Evolutionary conservation across 2,113 vertebrate genomes (phyloP), one percentile per base, ranked within the genome.

Genomic region (Gopherus flavomarginatus): DNA sequence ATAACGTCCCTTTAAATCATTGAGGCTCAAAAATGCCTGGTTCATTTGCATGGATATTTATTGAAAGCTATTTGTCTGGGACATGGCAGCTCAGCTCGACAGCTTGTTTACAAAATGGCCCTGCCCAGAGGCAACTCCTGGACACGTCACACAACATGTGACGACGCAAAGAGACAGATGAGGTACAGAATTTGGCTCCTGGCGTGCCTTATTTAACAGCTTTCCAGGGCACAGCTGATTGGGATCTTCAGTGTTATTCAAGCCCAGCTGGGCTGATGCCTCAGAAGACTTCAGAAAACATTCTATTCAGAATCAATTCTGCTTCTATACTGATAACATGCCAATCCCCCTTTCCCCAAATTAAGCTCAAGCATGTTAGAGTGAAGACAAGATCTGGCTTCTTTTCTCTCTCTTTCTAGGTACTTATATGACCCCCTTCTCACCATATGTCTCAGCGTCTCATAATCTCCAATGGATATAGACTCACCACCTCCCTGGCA

Each of bases 21-120:
- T 11, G 44, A n/a, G 42, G 65, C 69, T 83, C n/a, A 17, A 53
- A 57, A 83, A 92, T 87, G n/a, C 52, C 69, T 50, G 59, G 50
- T n/a, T 92, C 52, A 56, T 84, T 87, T 92, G 90, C 81, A 88
- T 78, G 83, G 83, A 49, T 83, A 26, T 78, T 88, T 62, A 88
- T 79, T 83, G 85, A 88, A 92, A 84, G 72, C 44, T 79, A 47
- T 92, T 83, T 92, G 80, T 87, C 52, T 47, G 75, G 82, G 65
- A 50, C 52, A 78, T 10, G 35, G 69, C n/a, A 65, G 69, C 42
- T 52, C 54, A 38, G 69, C 86, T 44, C 2, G 22, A 78, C 35
- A 62, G 80, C 85, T 83, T 87, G 85, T 92, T 92, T 87, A 79
- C 72, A 54, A 29, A 92, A 81, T 56, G 65, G 38, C 49, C 27